Evolutionary conservation across 2,797 vertebrate genomes (phyloP).

Genomic region (Coluber constrictor): DNA sequence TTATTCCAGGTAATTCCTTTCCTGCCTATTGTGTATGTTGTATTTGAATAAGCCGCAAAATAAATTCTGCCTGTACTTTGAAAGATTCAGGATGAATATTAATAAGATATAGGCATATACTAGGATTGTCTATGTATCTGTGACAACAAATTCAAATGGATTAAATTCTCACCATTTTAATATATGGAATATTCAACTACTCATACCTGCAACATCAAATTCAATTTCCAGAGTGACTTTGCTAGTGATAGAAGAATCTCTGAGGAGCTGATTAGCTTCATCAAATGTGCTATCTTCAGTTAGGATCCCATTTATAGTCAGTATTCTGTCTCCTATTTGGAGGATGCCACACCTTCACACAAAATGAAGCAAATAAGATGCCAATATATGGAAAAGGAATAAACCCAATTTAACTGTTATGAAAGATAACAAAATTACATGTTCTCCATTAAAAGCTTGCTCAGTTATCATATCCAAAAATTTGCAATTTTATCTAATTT

Average conservation of each 20-base stretch:
- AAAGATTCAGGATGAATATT: slow-evolving; percentile 26
- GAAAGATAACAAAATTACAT: slow-evolving; percentile 15
- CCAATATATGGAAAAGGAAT: neutral
- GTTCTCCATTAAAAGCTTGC: neutral
- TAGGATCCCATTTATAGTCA: slow-evolving; percentile 93
- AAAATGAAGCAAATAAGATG: slow-evolving; percentile 44
- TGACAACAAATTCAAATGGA: neutral
- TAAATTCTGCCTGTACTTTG: slow-evolving; percentile 33
- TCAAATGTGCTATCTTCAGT: slow-evolving; percentile 97
- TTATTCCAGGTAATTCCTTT: neutral
- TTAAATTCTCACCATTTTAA: slow-evolving; percentile 35
- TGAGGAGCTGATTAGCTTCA: slow-evolving; percentile 95
- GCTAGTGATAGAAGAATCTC: slow-evolving; percentile 92
- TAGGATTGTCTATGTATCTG: neutral
- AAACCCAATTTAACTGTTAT: slow-evolving; percentile 8
- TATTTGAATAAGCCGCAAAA: neutral
- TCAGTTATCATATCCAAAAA: neutral
- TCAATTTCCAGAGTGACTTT: slow-evolving; percentile 97
- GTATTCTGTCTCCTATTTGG: slow-evolving; percentile 94
- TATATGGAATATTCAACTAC: slow-evolving; percentile 25
- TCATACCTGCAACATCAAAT: slow-evolving; percentile 94
- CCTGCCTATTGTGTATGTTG: slow-evolving; percentile 29
- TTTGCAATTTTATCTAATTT: neutral
- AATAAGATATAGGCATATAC: neutral
- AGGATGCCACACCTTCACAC: slow-evolving; percentile 87